These are phyloP conservation scores for Kryphioiulus occultus DNA, from an alignment of 2,888 invertebrate species.

Conservation along the genomic window DNA sequence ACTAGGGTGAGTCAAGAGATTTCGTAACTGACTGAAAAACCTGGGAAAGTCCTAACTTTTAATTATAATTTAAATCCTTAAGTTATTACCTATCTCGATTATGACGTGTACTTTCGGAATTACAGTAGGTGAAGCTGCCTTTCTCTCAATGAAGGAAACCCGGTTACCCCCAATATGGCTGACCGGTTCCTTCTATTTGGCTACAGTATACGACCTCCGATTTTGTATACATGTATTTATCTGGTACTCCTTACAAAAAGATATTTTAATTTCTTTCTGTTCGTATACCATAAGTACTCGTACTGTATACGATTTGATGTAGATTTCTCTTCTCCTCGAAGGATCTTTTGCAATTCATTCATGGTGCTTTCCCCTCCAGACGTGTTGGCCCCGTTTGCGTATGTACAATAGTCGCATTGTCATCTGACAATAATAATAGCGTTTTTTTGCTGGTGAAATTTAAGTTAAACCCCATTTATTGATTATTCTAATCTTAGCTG, in stretches of 20 bases:
- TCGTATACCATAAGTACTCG: background rate
- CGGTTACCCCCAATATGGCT: too few species aligned
- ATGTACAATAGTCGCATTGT: slow-evolving; percentile 12
- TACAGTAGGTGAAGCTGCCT: too few species aligned
- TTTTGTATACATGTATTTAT: too few species aligned
- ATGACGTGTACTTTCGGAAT: too few species aligned
- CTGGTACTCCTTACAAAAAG: background rate
- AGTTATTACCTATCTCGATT: too few species aligned
- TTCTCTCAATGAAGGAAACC: too few species aligned
- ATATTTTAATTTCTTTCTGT: background rate
- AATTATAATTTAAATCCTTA: too few species aligned
- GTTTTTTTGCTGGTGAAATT: background rate
- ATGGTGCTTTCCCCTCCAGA: background rate
- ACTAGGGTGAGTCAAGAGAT: too few species aligned
- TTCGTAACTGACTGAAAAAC: too few species aligned
- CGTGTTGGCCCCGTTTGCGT: background rate
- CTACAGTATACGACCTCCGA: too few species aligned
- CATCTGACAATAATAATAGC: slow-evolving; percentile 11
- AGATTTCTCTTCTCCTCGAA: background rate
- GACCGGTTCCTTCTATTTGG: too few species aligned
- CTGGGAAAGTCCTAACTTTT: too few species aligned
- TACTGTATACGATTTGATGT: background rate
- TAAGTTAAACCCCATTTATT: slow-evolving; percentile 35
- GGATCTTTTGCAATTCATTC: background rate
- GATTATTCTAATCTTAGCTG: slow-evolving; percentile 31